phyloP scores from a whole-genome alignment of 2,888 invertebrate genomes.

The Sesia bembeciformis region DNA sequence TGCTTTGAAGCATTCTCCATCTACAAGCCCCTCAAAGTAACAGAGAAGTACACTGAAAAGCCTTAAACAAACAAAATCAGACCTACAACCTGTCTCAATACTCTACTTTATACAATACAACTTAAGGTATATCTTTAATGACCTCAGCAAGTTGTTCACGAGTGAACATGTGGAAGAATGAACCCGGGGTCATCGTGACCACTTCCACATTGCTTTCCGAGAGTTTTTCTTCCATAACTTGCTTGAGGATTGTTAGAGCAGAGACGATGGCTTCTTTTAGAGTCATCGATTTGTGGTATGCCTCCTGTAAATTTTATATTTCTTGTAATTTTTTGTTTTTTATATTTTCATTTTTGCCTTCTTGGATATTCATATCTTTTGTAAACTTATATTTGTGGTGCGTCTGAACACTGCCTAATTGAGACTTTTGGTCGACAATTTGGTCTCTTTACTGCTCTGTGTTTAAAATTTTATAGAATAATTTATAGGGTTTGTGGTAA shows the following conservation, averaged over 20 bases:
- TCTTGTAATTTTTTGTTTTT: background rate
- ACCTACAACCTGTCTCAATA: background rate
- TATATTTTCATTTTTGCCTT: no score
- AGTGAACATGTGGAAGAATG: slow-evolving; percentile 90
- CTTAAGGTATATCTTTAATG: slow-evolving; percentile 82
- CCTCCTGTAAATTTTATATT: slow-evolving; percentile 60
- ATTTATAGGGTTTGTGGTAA: no score
- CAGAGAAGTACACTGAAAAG: no score
- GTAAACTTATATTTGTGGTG: no score
- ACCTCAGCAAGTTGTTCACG: slow-evolving; percentile 94
- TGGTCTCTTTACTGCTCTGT: no score
- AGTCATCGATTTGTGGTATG: slow-evolving; percentile 90
- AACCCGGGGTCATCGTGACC: slow-evolving; percentile 90
- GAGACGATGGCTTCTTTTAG: slow-evolving; percentile 93
- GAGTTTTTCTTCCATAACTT: slow-evolving; percentile 99
- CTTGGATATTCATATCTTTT: no score
- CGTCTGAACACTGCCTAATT: no score
- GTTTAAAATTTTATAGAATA: no score
- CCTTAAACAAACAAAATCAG: no score
- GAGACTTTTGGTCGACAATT: no score
- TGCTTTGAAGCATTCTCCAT: no score
- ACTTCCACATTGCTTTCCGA: slow-evolving; percentile 98
- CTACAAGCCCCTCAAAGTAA: no score
- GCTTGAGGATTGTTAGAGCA: slow-evolving; percentile 94
- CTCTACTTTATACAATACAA: slow-evolving; percentile 7